Base-by-base conservation (phyloP, 2,888 invertebrate genomes). In the Eucriotettix oculatus region DNA sequence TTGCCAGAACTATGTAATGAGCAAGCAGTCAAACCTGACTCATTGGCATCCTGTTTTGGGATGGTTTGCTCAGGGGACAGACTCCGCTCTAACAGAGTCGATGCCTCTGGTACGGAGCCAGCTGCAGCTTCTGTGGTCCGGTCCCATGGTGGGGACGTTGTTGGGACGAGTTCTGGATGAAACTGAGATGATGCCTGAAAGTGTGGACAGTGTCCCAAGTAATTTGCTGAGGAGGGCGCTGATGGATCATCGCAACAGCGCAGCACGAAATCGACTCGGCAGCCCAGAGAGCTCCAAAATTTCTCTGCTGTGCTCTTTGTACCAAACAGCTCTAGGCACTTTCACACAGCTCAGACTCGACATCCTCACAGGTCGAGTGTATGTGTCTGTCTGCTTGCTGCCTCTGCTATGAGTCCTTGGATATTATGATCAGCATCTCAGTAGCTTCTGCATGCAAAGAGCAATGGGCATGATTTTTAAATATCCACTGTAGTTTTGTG, bases 31-130 rank as follows among this genome's bases (percentile, higher is more conserved):
- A 1, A 91, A 92, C 69, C 80, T 95, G 57, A 92, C 93, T 57
- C 93, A 96, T 73, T 99, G 97, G 97, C 97, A 99, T 74, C 97
- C 97, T 9, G 85, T 98, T 40, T 80, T 99, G 12, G 98, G 98
- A 52, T 98, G 97, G 95, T 95, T 96, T 71, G 83, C 86, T 0
- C 87, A 89, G 64, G 79, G 83, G 3, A 78, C 84, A 57, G 86
- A 86, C 68, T 73, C 76, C 0, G 83, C 83, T 61, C 76, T 88
- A 1, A 85, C 88, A 59, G 86, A 86, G 42, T 79, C 87, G 0
- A 83, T 89, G 75, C 79, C 80, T 0, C 79, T 80, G 66, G 81
- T 90, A 1, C 77, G 82, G 57, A 70, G 72, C 10, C 90, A 91
- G 70, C 71, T 92, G 48, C 81, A 84, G 12, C 74, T 84, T 59